Evolutionary conservation across 2,113 vertebrate genomes (phyloP).

Genomic region (Gymnogyps californianus): DNA sequence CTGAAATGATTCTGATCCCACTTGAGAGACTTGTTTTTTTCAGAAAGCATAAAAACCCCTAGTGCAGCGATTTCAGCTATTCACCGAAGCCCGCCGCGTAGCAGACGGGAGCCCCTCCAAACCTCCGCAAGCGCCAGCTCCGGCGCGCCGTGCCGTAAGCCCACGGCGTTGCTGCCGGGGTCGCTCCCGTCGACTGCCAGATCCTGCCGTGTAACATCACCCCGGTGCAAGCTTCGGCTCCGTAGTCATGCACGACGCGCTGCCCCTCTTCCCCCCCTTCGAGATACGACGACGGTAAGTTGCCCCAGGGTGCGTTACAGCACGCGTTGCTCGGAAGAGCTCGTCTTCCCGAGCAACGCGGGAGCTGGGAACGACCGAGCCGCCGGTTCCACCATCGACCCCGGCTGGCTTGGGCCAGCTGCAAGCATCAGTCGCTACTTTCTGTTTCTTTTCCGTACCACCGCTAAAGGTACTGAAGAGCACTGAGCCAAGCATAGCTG

Average conservation of each 20-base stretch:
- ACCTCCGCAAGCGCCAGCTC: neutral
- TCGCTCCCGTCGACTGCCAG: neutral
- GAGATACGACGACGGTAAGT: accelerated
- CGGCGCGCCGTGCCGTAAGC: too few species aligned
- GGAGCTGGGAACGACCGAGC: neutral
- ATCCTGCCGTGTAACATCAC: neutral
- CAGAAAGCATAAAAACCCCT: neutral
- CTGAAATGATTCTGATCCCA: neutral
- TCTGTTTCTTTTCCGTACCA: neutral
- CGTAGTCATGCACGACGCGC: accelerated
- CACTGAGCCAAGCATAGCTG: neutral
- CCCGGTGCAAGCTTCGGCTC: neutral
- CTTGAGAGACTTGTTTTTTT: neutral
- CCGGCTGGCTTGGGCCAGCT: neutral
- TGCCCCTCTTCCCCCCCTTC: neutral
- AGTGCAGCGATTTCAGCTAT: neutral
- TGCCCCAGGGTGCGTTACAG: too few species aligned
- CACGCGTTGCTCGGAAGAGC: accelerated
- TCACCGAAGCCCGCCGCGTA: accelerated
- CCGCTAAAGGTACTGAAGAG: neutral
- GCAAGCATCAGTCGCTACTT: neutral
- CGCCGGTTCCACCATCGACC: neutral
- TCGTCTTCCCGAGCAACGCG: neutral
- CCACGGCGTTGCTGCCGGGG: neutral
- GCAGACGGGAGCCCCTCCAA: neutral